Percentiles rank a stretch among this genome's conserved stretches.
Conservation (phyloP, 2,113 vertebrate genomes). For the Serilophus lunatus region DNA sequence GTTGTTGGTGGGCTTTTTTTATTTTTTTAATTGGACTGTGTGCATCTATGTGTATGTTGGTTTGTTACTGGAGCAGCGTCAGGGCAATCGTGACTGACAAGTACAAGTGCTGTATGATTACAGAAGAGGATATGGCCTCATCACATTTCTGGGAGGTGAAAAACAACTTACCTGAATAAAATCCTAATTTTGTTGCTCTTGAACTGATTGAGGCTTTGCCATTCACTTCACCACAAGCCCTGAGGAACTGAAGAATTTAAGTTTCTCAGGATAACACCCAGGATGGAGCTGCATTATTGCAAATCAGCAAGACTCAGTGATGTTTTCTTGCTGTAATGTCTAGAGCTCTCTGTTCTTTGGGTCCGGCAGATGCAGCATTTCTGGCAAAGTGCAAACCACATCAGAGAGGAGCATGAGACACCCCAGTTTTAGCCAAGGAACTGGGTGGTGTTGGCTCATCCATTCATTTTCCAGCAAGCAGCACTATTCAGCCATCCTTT, state of each 20-base stretch:
- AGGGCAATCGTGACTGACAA: neutral
- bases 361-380: neutral
- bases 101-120: neutral
- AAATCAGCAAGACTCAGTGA: conserved; percentile 2
- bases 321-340: neutral
- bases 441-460: neutral
- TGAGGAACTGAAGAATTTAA: conserved; percentile 25
- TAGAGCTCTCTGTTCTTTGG: neutral
- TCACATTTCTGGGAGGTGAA: neutral
- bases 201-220: conserved; percentile 46
- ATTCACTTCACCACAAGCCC: conserved; percentile 51
- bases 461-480: neutral
- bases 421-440: neutral
- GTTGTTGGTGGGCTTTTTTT: neutral
- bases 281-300: neutral
- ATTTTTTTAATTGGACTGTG: neutral
- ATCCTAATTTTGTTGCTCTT: neutral
- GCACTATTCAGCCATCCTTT: neutral
- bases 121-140: neutral
- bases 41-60: neutral
- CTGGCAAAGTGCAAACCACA: conserved; percentile 42
- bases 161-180: conserved; percentile 32
- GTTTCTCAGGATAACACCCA: conserved; percentile 57
- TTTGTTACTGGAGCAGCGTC: neutral
- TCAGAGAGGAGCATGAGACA: neutral